These are phyloP conservation scores for Condylura cristata DNA, from an alignment of 2,113 vertebrate genomes.

Conservation along the genomic window DNA sequence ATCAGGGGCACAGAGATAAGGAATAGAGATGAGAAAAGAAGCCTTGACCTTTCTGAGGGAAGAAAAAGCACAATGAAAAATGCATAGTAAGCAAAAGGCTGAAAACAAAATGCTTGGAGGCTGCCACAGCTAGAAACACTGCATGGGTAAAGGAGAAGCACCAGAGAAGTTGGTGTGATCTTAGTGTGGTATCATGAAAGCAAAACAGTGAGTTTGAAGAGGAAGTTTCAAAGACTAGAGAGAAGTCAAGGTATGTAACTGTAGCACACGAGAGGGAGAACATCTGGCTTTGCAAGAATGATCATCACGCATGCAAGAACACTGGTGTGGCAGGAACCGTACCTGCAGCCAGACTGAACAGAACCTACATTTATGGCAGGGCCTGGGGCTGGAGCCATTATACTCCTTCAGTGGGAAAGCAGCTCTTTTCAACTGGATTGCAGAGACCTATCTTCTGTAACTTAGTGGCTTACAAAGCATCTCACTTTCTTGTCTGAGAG, in stretches of 20 bases:
- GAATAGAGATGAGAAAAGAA: background rate
- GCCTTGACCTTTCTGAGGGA: background rate
- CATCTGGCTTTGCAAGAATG: background rate
- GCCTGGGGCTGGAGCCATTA: background rate
- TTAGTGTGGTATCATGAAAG: background rate
- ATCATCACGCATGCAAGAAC: rapidly evolving
- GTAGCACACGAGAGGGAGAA: background rate
- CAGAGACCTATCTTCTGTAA: background rate
- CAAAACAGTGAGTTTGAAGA: background rate
- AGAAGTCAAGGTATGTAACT: background rate
- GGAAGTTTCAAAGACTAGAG: background rate
- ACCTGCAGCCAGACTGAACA: rapidly evolving
- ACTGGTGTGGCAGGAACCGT: background rate
- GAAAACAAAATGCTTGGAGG: background rate
- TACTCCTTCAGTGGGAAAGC: background rate
- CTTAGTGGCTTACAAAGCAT: background rate
- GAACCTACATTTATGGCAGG: too few species aligned
- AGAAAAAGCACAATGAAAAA: background rate
- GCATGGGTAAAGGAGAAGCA: background rate
- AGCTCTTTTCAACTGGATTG: background rate
- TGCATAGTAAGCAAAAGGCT: background rate
- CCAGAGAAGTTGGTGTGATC: background rate
- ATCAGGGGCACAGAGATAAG: background rate
- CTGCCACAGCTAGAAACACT: background rate
- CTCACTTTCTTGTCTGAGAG: background rate